Base-by-base conservation (phyloP, 1,140 invertebrate species). In the Leptopilina clavipes region DNA sequence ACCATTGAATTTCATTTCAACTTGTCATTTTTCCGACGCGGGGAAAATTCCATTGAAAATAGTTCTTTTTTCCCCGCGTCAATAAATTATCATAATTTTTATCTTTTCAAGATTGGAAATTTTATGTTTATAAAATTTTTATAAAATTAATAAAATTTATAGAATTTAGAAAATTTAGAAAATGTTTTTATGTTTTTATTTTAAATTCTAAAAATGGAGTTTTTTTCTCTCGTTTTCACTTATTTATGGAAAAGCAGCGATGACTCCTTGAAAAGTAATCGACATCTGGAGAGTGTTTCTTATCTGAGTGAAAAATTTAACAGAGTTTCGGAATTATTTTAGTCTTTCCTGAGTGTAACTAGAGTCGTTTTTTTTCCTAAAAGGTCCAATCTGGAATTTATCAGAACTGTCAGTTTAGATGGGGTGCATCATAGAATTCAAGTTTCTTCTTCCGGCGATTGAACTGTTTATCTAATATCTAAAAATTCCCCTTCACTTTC, bases 281-380 rank as follows among this genome's bases (percentile, higher is more conserved):
- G 25, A 14, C 59, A 65, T 65, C 59, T 65, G 59, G 19, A 37
- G 59, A n/a, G 19, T 65, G 25, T 65, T 31, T 37, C 56, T 65
- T 31, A 65, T 31, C 5, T 31, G 11, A 12, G 22, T 31, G 22
- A 65, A 52, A 40, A 52, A 52, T 65, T 31, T 31, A 65, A 65
- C 59, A 31, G 22, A 65, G 14, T 31, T 22, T 22, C 25, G 59
- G 59, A n/a, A 65, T 65, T 65, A 65, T 65, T 65, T 31, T 22
- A 25, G 59, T 65, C 59, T 14, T 65, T 52, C n/a, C 5, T 40
- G n/a, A 17, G 6, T 17, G 25, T 54, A 54, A 65, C 59, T 65
- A 31, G 1, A n/a, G n/a, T 11, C 59, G 59, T 65, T 65, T 31
- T 65, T 65, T 31, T 5, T 31, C 25, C 59, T 65, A 65, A 9